A percentile compares a stretch with the other conserved stretches of the same genome.
Evolutionary conservation across 2,888 invertebrate species (phyloP).

Genomic region (Heliconius sara): DNA sequence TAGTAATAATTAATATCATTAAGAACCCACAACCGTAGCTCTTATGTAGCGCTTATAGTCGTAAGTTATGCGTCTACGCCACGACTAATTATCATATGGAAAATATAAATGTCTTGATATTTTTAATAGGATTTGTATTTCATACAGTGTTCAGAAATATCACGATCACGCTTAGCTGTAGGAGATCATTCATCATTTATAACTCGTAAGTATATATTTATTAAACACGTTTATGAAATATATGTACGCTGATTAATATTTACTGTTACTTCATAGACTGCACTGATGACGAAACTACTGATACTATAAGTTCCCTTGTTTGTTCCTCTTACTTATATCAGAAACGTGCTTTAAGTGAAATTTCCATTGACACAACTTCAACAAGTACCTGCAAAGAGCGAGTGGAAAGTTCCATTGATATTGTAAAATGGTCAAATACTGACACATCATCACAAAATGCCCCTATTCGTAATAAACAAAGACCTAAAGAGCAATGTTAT

Average conservation of each 20-base stretch:
- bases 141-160: conserved; percentile 64
- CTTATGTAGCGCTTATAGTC: too few relatives aligned
- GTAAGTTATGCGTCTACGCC: too few relatives aligned
- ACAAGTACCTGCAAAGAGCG: conserved; percentile 47
- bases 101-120: not conserved
- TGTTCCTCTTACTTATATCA: conserved; percentile 52
- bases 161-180: conserved; percentile 68
- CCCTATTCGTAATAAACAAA: conserved; percentile 58
- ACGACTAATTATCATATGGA: too few relatives aligned
- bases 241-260: not conserved
- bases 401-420: conserved; percentile 45
- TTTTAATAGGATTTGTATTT: not conserved
- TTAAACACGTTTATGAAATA: not conserved
- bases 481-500: conserved; percentile 68
- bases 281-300: conserved; percentile 58
- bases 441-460: conserved; percentile 49
- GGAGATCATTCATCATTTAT: conserved; percentile 73
- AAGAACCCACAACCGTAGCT: too few relatives aligned
- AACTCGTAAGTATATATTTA: conserved; percentile 60
- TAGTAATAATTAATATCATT: too few relatives aligned
- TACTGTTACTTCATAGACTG: conserved; percentile 56
- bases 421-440: conserved; percentile 59
- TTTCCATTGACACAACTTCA: conserved; percentile 55
- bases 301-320: conserved; percentile 55
- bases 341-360: conserved; percentile 52